Percentiles rank a stretch among this genome's conserved stretches.
phyloP scores from a whole-genome alignment of 2,797 vertebrate species.

The Ctenopoma multispine region DNA sequence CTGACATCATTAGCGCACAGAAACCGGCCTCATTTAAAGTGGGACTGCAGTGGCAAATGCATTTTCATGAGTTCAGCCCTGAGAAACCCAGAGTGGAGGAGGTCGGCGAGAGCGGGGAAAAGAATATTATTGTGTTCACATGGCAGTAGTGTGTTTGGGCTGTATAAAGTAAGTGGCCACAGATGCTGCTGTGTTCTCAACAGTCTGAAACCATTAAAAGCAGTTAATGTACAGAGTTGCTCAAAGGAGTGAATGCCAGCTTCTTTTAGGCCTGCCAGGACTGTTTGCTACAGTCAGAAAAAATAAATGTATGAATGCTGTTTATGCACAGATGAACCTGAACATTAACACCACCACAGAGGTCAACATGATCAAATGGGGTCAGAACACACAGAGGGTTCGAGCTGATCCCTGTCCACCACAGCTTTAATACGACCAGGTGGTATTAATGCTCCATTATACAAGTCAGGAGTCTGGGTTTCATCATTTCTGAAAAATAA shows the following conservation, averaged over 20 bases:
- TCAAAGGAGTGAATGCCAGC: neutral
- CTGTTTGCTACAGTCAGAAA: constrained; percentile 2
- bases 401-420: no score
- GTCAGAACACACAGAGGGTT: no score
- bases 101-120: neutral
- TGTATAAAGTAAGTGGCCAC: neutral
- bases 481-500: no score
- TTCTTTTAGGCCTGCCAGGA: neutral
- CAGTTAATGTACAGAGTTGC: neutral
- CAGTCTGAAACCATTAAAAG: constrained; percentile 3
- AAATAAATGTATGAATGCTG: neutral
- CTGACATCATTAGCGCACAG: constrained; percentile 29
- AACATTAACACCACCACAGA: no score
- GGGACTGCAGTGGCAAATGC: constrained; percentile 13
- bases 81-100: neutral
- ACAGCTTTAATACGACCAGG: no score
- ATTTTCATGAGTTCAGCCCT: constrained; percentile 3
- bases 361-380: no score
- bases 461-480: neutral
- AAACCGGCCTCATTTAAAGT: constrained; percentile 21
- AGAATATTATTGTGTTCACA: neutral
- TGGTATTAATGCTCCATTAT: neutral
- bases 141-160: neutral
- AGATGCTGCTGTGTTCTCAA: neutral
- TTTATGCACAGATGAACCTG: no score